These are phyloP conservation scores for Mormyrus hasselquistii DNA, from an alignment of 2,797 vertebrate genomes.

Conservation along the genomic window DNA sequence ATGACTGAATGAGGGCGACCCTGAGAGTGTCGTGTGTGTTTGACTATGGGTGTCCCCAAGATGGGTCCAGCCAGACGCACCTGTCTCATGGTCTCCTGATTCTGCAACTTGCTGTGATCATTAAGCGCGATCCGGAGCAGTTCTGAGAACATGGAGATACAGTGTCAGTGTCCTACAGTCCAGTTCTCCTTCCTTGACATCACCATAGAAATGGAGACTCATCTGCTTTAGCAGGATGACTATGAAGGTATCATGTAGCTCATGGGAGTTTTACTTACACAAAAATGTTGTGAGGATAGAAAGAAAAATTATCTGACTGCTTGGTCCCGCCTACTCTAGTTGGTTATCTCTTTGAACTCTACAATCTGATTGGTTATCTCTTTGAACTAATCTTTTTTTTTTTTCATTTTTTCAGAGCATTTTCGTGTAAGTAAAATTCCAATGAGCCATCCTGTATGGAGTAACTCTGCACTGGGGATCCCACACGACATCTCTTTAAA, in stretches of 20 bases:
- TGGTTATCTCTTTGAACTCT: background rate
- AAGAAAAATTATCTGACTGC: background rate
- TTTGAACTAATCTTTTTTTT: background rate
- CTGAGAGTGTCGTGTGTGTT: background rate
- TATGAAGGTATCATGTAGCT: background rate
- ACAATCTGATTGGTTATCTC: background rate
- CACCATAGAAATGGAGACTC: background rate
- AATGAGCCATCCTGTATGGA: background rate
- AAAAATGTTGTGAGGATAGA: background rate
- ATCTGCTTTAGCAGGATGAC: background rate
- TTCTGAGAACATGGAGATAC: conserved; percentile 25
- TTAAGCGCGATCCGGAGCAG: conserved; percentile 25
- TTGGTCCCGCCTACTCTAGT: no score
- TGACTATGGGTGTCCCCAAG: background rate
- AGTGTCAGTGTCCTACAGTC: background rate
- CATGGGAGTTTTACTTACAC: background rate
- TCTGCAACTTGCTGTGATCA: background rate
- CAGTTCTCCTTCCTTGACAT: background rate
- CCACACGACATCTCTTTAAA: background rate
- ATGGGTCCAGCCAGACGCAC: conserved; percentile 23
- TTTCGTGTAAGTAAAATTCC: background rate
- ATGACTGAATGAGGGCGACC: background rate
- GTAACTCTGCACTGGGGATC: background rate
- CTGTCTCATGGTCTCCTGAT: conserved; percentile 27
- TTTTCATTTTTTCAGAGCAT: background rate